Evolutionary conservation across 1,140 invertebrate genomes (phyloP), one percentile per base, ranked within the genome.

Genomic region (Nephila pilipes): DNA sequence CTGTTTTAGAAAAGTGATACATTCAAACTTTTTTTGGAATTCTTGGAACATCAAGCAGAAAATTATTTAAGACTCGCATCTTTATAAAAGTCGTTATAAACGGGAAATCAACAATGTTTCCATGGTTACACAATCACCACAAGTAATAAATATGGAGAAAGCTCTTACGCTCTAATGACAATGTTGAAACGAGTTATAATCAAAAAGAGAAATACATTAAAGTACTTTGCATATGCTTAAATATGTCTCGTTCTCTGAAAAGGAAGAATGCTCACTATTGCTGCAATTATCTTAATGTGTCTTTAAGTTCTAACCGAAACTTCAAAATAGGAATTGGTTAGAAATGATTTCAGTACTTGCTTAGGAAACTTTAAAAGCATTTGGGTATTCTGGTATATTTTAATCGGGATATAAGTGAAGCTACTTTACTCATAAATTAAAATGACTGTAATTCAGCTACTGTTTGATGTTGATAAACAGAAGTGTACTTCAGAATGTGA

Each of bases 181-280:
- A 65, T 65, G 63, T 65, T 65, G 63, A 25, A 65, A 65, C 25
- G 63, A 65, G 63, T 65, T 65, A 65, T 65, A 65, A n/a, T 65
- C 63, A n/a, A 65, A 65, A 65, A 25, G 22, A 65, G 63, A 65
- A 65, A n/a, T 25, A 65, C 63, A 65, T 65, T 65, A 65, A 65
- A 65, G 25, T 25, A 65, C 63, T 65, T 63, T 25, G 12, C 60
- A 63, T 63, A 25, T 65, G 25, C n/a, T 65, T n/a, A 65, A 65
- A n/a, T 25, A 14, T 12, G 25, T 65, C 25, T 65, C 63, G 5
- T 65, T 65, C 25, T 29, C 63, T 14, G 63, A 12, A 46, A 65
- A 29, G 63, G 25, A 65, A 65, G 10, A 65, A 25, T 65, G 10
- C 63, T 65, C 14, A 65, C 22, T 25, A 29, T 25, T 25, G 25